phyloP scores from a whole-genome alignment of 1,140 invertebrate species.

The Cyrtorhinus lividipennis region DNA sequence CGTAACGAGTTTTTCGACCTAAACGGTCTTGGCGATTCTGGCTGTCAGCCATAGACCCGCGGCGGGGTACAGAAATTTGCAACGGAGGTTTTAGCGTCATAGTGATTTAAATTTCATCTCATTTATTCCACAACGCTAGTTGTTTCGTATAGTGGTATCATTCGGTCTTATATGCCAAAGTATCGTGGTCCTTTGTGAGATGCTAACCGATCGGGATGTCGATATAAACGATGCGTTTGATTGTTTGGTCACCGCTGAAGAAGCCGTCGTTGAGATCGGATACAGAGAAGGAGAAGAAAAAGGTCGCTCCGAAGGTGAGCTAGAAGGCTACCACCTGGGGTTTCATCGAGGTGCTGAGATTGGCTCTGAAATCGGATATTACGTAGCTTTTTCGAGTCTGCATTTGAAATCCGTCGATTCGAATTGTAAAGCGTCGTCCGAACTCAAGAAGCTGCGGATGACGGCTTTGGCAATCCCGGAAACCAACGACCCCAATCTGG shows the following conservation, averaged over 20 bases:
- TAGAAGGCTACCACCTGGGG: conserved; percentile 29
- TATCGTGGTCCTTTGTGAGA: no score
- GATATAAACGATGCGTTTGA: conserved; percentile 29
- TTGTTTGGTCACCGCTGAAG: conserved; percentile 27
- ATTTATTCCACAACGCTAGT: no score
- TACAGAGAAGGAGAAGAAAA: conserved; percentile 28
- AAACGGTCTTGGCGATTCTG: no score
- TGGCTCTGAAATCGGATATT: conserved; percentile 30
- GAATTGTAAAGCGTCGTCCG: not conserved
- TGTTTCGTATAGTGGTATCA: no score
- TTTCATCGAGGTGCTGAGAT: conserved; percentile 29
- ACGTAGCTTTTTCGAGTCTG: conserved; percentile 19
- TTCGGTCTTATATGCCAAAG: no score
- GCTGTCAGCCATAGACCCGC: no score
- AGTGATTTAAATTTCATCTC: no score
- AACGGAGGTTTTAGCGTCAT: no score
- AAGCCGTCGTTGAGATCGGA: conserved; percentile 20
- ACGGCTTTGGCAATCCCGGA: conserved; percentile 7
- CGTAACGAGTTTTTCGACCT: no score
- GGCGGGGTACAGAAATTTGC: no score
- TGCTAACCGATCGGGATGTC: no score
- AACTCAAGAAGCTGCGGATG: not conserved
- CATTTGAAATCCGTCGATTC: not conserved
- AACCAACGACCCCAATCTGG: conserved; percentile 4
- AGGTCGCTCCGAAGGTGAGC: conserved; percentile 25